A percentile compares a stretch with the other conserved stretches of the same genome.
phyloP scores from a whole-genome alignment of 2,797 vertebrate genomes.

The Distichodus sexfasciatus region DNA sequence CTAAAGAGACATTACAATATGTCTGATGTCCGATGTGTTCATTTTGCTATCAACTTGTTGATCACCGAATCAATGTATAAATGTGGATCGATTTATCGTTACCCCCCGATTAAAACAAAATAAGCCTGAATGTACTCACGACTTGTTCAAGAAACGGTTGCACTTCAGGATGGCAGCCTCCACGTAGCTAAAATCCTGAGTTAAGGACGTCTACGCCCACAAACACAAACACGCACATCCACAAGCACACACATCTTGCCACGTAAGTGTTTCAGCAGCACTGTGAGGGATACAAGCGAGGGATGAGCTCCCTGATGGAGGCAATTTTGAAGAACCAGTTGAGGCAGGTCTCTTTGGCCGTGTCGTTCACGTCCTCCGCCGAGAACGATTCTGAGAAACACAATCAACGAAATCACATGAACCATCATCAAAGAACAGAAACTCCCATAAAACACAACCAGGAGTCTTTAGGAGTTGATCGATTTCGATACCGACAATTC shows the following conservation, averaged over 20 bases:
- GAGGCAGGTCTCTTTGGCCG: conserved; percentile 94
- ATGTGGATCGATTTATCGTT: too few species aligned
- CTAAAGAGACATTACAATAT: too few species aligned
- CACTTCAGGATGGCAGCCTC: conserved; percentile 96
- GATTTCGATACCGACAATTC: too few species aligned
- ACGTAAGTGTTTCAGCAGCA: too few species aligned
- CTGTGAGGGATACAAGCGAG: conserved; percentile 91
- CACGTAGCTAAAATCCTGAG: conserved; percentile 81
- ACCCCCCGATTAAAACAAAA: not conserved
- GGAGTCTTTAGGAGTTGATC: too few species aligned
- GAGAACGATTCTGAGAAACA: conserved; percentile 84
- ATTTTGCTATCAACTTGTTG: too few species aligned
- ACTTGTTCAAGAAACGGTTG: conserved; percentile 89
- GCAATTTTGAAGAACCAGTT: conserved; percentile 99
- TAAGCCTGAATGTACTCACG: conserved; percentile 74
- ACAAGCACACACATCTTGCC: too few species aligned
- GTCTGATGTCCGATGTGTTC: too few species aligned
- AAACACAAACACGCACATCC: not conserved
- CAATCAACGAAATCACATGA: too few species aligned
- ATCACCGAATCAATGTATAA: too few species aligned
- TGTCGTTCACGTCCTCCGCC: conserved; percentile 88
- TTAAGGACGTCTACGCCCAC: conserved; percentile 69
- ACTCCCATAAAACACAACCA: not conserved
- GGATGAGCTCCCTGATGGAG: conserved; percentile 95
- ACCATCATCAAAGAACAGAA: not conserved